These are phyloP conservation scores for Holotrichia oblita DNA, from an alignment of 1,140 invertebrate species.

Conservation along the genomic window DNA sequence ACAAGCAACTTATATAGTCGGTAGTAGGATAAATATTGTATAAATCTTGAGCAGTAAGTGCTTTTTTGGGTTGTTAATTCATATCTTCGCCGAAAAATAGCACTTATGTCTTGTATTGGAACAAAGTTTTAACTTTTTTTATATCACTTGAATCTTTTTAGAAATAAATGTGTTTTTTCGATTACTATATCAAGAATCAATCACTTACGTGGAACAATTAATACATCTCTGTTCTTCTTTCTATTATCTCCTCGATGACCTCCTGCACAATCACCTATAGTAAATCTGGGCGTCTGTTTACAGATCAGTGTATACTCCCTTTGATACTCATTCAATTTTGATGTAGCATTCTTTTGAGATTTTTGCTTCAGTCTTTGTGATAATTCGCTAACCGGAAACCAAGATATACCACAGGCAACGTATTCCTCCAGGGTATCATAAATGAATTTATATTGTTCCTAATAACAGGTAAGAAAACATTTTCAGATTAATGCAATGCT, in stretches of 20 bases:
- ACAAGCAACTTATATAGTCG: no score
- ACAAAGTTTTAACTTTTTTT: no score
- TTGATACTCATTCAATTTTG: constrained; percentile 91
- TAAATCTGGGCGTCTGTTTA: constrained; percentile 92
- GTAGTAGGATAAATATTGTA: no score
- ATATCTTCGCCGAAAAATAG: no score
- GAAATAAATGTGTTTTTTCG: no score
- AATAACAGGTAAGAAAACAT: neutral
- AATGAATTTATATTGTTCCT: constrained; percentile 96
- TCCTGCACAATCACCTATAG: constrained; percentile 98
- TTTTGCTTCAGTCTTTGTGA: constrained; percentile 89
- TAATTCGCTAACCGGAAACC: constrained; percentile 91
- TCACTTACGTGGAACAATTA: constrained; percentile 95
- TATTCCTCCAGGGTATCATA: constrained; percentile 95
- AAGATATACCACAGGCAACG: constrained; percentile 88
- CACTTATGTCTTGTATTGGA: no score
- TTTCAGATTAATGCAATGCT: no score
- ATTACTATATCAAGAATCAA: neutral
- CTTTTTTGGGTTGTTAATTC: no score
- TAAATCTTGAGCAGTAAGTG: no score
- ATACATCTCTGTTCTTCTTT: constrained; percentile 96
- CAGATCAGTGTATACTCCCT: constrained; percentile 93
- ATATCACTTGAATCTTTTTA: no score
- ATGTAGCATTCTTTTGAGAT: constrained; percentile 79
- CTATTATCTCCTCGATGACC: constrained; percentile 96